Base-by-base conservation (phyloP, 1,140 invertebrate species). In the Propsilocerus akamusi region DNA sequence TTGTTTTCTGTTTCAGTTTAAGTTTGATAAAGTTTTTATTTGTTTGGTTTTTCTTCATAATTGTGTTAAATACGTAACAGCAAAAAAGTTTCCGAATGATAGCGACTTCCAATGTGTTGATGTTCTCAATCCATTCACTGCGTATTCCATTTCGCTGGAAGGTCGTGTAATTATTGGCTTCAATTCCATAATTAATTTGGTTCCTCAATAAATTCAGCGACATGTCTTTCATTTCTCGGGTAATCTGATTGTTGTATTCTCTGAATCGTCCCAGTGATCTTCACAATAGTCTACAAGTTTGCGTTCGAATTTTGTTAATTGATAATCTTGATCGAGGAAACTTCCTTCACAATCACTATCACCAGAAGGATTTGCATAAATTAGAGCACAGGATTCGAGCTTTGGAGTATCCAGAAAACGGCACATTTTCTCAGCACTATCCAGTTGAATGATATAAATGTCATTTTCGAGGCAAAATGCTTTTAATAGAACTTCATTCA, bases 391-490 rank as follows among this genome's bases (percentile, higher is more conserved):
- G 22, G 34, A 41, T 17, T 41, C 34, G 10, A 17, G 8, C 22
- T 14, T 41, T 41, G 34, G 17, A 7, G 14, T 3, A 20, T 20
- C 22, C 1, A 41, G 17, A 22, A 41, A 20, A 8, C 34, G n/a
- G 17, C 68, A 68, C 49, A 75, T 53, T 54, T 74, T 75, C 25
- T 58, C 61, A 51, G 71, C 66, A 11, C 71, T 72, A 56, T 75
- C 73, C 37, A 70, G 37, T 34, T 20, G n/a, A 48, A 80, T 74
- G 20, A 76, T 73, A 56, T 77, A 76, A 58, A 81, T 81, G 53
- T 75, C 75, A 52, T 80, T 78, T 58, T 80, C 78, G 41, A 72
- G 76, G 58, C 78, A 80, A 57, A 78, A 80, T 3, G 78, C 78
- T 56, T 79, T 75, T n/a, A 81, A 60, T 0, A 81, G 62, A 4